Evolutionary conservation across 2,888 invertebrate species (phyloP).

Genomic region (Eledona agricola): DNA sequence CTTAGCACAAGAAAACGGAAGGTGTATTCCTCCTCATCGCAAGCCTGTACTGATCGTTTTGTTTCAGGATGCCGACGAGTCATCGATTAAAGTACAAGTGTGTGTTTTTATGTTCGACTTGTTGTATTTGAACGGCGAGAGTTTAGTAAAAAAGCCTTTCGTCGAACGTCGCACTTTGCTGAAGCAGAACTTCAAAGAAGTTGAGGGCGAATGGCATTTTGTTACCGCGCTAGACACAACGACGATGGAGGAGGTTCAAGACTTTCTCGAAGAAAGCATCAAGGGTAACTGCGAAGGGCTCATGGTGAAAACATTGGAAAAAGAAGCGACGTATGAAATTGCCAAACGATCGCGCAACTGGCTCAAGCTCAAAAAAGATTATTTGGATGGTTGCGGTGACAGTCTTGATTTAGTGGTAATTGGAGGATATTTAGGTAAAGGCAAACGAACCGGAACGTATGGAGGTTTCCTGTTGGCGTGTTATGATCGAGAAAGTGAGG

Average conservation of each 20-base stretch:
- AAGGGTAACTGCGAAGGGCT: constrained; percentile 97
- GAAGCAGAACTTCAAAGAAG: constrained; percentile 73
- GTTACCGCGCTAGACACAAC: constrained; percentile 84
- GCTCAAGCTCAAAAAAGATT: constrained; percentile 98
- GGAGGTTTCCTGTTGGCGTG: constrained; percentile 97
- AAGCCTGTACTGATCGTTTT: constrained; percentile 49
- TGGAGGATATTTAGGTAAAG: constrained; percentile 92
- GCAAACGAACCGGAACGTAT: constrained; percentile 90
- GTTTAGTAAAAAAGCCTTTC: constrained; percentile 84
- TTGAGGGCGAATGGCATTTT: constrained; percentile 86
- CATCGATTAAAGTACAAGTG: constrained; percentile 79
- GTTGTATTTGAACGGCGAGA: constrained; percentile 86
- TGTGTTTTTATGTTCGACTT: constrained; percentile 98
- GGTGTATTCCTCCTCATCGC: too few relatives aligned
- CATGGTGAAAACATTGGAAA: constrained; percentile 95
- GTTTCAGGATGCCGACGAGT: constrained; percentile 74
- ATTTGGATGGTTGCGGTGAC: constrained; percentile 95
- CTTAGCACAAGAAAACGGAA: constrained; percentile 95
- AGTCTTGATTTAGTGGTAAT: constrained; percentile 95
- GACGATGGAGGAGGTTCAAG: constrained; percentile 90
- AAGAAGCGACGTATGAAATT: constrained; percentile 95
- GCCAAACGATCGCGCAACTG: constrained; percentile 94
- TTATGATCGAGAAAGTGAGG: constrained; percentile 88
- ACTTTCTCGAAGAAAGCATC: constrained; percentile 92
- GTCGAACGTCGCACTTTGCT: constrained; percentile 77